Evolutionary conservation across 2,113 vertebrate species (phyloP), one percentile per base, ranked within the genome.

Genomic region (Lophura nycthemera): DNA sequence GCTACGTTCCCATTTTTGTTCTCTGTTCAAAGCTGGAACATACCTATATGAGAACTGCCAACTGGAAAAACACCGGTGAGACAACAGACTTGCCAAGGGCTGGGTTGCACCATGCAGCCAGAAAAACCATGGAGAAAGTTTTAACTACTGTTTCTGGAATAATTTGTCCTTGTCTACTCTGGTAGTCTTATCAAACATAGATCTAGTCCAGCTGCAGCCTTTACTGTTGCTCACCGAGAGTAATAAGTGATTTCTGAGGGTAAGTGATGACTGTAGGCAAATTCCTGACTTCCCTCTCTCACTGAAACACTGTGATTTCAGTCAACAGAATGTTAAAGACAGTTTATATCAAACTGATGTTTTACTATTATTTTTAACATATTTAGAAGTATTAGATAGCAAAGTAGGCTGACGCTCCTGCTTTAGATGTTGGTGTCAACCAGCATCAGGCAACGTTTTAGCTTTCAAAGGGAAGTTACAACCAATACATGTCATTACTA

Each of bases 1-100:
- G 80, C 43, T 67, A 66, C 43, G 56, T 88, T 60, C 36, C 59
- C 85, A 50, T 45, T 50, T 83, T 89, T 79, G 18, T 66, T 91
- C 81, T 90, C 57, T 90, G 21, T 89, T 81, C 21, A 52, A 88
- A 86, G 38, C 76, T 96, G 82, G 75, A 96, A 93, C 43, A 80
- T 66, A 67, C 56, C 56, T 60, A 13, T 19, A 1, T 69, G 43
- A 77, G 75, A 92, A 86, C 50, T 88, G 72, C 75, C 92, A 95
- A 54, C 71, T 89, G 92, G 79, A 92, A 92, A 95, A 95, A 56
- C 74, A 77, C 45, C 71, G 56, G 56, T 93, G 48, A 64, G 71
- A 77, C 42, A 79, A 63, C 29, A 77, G 72, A 91, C 81, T 81
- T 95, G 73, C 93, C 32, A 32, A 47, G 42, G 86, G 76, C 86